Evolutionary conservation across 2,797 vertebrate genomes (phyloP), one percentile per base, ranked within the genome.

Genomic region (Salmo trutta): DNA sequence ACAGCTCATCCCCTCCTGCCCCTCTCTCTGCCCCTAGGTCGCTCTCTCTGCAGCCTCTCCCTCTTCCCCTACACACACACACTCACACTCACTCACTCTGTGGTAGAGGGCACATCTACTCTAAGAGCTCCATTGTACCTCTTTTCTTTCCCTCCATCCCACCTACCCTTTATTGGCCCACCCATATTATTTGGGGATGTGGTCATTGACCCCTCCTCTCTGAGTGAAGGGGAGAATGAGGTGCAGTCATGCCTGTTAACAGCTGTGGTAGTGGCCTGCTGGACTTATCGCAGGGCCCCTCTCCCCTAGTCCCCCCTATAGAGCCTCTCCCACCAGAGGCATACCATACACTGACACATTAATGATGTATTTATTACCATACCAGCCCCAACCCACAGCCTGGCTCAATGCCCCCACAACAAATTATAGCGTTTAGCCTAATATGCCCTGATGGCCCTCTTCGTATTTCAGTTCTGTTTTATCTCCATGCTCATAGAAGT

Each of bases 211-310:
- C 78, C 71, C 81, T 79, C 8, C 76, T 33, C 71, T 75, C 77
- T 71, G 76, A 81, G 83, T 33, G 66, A 76, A 73, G 51, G 69
- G 54, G 41, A 47, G 41, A 47, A 47, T 3, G 41, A 12, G 41
- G 41, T 81, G 33, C 78, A 84, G 81, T 91, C 88, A 86, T 77
- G 79, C 75, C 24, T 80, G 79, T 85, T 85, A 79, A 86, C 82
- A 70, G 74, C 83, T 71, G 73, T 83, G 79, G 71, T 81, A 83
- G 79, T 88, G 86, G 89, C 87, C 87, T 88, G 86, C 85, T 85
- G 82, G 77, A 79, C 82, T 86, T 88, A 85, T 82, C 79, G 52
- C 77, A 77, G 64, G 72, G 81, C 62, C 72, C 75, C 77, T 77
- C 82, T 85, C 81, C 74, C 85, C 71, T 1, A 0, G 10, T 52